These are phyloP conservation scores for Carassius gibelio DNA, from an alignment of 2,113 vertebrate genomes.

Conservation along the genomic window DNA sequence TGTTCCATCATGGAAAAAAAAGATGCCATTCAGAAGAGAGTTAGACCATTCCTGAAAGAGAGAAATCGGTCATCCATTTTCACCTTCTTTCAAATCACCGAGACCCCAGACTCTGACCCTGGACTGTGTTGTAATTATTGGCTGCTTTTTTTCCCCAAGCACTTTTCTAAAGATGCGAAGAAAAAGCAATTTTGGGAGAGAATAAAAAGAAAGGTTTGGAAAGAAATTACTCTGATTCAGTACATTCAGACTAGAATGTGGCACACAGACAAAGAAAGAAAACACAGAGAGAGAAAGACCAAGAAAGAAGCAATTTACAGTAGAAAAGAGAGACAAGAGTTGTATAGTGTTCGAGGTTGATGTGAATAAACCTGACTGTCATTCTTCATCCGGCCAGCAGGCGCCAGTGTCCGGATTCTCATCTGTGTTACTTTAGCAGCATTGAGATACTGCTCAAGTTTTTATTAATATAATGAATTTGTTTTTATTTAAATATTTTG, in stretches of 20 bases:
- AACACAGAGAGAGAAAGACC: background rate
- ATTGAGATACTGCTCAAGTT: background rate
- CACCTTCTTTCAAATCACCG: constrained; percentile 16
- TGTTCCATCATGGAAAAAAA: background rate
- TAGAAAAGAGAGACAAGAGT: background rate
- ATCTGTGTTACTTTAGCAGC: too few relatives aligned
- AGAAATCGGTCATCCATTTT: constrained; percentile 27
- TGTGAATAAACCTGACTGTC: background rate
- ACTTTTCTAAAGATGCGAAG: constrained; percentile 22
- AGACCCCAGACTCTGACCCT: constrained; percentile 39
- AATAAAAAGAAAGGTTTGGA: constrained; percentile 8
- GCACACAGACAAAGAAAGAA: background rate
- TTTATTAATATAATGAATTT: background rate
- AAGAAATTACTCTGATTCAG: background rate
- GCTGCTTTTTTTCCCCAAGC: background rate
- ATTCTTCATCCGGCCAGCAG: background rate
- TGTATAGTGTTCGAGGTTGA: background rate
- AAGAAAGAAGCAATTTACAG: background rate
- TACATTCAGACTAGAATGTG: constrained; percentile 24
- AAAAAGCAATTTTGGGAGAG: constrained; percentile 1
- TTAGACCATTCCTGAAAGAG: background rate
- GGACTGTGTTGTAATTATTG: background rate
- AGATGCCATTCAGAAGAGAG: constrained; percentile 2
- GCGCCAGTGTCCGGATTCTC: background rate
- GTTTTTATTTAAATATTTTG: background rate